Percentiles rank a stretch among this genome's conserved stretches.
Evolutionary conservation across 2,888 invertebrate genomes (phyloP).

Genomic region (Lamellibrachia satsuma): DNA sequence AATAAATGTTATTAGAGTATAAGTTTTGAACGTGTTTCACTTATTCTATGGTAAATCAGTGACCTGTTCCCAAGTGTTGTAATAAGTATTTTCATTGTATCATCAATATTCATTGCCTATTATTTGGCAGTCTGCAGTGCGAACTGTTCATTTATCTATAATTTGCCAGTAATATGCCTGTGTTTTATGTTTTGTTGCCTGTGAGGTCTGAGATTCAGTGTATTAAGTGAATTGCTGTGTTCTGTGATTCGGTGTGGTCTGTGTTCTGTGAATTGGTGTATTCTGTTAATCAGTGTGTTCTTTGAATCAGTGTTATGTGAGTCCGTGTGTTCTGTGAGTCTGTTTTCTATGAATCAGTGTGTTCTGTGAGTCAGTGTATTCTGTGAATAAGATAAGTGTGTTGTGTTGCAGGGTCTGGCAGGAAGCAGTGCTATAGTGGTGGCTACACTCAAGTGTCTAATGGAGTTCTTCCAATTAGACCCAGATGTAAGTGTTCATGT

Average conservation of each 20-base stretch:
- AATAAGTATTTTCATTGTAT: too few species aligned
- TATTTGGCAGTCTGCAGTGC: too few species aligned
- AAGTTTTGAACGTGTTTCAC: too few species aligned
- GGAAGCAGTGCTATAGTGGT: slow-evolving; percentile 45
- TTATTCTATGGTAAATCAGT: too few species aligned
- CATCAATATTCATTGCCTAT: too few species aligned
- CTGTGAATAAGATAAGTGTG: neutral
- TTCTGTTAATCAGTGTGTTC: neutral
- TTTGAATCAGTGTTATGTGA: neutral
- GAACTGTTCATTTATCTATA: too few species aligned
- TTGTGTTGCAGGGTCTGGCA: slow-evolving; percentile 37
- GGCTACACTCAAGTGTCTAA: slow-evolving; percentile 42
- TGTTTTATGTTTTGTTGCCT: too few species aligned
- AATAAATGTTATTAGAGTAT: too few species aligned
- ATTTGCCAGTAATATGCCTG: too few species aligned
- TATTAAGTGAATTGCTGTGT: neutral
- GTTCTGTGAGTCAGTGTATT: neutral
- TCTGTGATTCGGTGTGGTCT: neutral
- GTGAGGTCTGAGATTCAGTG: too few species aligned
- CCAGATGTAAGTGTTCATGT: neutral
- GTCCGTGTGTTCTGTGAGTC: neutral
- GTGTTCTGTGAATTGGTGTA: neutral
- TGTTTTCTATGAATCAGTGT: neutral
- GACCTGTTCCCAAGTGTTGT: too few species aligned
- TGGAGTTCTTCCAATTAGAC: slow-evolving; percentile 35